A percentile compares a stretch with the other conserved stretches of the same genome.
Evolutionary conservation across 2,888 invertebrate species (phyloP).

Genomic region (Pachymerium ferrugineum): DNA sequence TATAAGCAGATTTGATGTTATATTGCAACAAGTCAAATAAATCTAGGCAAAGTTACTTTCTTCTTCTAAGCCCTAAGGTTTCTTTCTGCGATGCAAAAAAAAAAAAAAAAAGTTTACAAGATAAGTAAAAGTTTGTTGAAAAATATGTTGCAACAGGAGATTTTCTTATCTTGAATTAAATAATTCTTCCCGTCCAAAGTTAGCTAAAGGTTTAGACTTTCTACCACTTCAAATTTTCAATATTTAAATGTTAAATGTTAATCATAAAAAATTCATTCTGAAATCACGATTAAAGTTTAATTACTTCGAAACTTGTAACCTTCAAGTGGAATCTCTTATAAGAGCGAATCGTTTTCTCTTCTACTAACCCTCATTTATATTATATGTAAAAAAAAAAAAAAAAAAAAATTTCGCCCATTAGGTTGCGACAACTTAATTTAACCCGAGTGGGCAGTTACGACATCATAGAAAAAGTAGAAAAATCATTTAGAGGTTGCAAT

Average conservation of each 20-base stretch:
- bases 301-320: no score
- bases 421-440: conserved; percentile 24
- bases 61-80: no score
- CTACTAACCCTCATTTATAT: not conserved
- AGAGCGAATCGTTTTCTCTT: not conserved
- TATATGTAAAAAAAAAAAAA: not conserved
- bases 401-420: not conserved
- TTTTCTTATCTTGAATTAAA: no score
- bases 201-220: no score
- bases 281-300: no score
- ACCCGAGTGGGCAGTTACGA: conserved; percentile 27
- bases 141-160: no score
- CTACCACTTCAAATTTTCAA: not conserved
- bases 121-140: not conserved
- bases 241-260: no score
- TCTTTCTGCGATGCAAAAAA: no score
- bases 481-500: conserved; percentile 27
- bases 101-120: not conserved
- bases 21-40: not conserved
- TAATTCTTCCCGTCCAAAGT: no score
- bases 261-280: no score
- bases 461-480: conserved; percentile 24
- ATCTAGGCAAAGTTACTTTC: not conserved
- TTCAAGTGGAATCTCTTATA: not conserved
- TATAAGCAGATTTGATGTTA: not conserved